Base-by-base conservation (phyloP, 2,113 vertebrate genomes). In the Heptranchias perlo region DNA sequence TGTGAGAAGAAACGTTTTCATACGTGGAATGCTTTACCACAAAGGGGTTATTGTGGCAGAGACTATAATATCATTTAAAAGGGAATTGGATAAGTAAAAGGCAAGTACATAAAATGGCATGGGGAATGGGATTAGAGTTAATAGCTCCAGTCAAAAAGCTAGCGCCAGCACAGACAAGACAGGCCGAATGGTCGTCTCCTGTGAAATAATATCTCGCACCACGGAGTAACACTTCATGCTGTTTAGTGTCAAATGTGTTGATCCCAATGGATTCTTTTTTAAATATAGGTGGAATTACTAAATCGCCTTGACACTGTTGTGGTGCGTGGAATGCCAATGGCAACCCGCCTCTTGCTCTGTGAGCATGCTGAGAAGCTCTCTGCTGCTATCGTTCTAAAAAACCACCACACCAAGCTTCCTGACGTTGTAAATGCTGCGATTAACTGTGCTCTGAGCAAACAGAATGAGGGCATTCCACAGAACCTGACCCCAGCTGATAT, bases 301-400 rank as follows among this genome's bases (percentile, higher is more conserved):
- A 98, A 98, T 47, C 98, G 97, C 0, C 97, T 99, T 52, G 67
- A 97, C 96, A 98, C 97, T n/a, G 97, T 97, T 58, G 96, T 96
- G 0, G 97, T 98, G 10, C 97, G 98, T 67, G 98, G 98, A 0
- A 93, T 97, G n/a, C 97, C 96, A 0, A 99, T 99, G 98, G 98
- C 99, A 6, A 99, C 99, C 0, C 98, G 98, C 0, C 97, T 98
- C 64, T 96, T 99, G 97, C 98, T 99, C 86, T 99, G 99, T 13
- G 99, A 99, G 61, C 99, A 99, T 0, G 99, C 98, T 0, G 99
- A 99, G 97, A 99, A 99, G 96, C 97, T 99, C 84, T 97, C 98
- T 16, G 98, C 99, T 0, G 98, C 99, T 65, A 97, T 99, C 91
- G 98, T 98, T 82, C 98, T 99, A 96, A 99, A 99, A 97, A 99